Evolutionary conservation across 2,888 invertebrate species (phyloP).

Genomic region (Sarcophaga carnaria): DNA sequence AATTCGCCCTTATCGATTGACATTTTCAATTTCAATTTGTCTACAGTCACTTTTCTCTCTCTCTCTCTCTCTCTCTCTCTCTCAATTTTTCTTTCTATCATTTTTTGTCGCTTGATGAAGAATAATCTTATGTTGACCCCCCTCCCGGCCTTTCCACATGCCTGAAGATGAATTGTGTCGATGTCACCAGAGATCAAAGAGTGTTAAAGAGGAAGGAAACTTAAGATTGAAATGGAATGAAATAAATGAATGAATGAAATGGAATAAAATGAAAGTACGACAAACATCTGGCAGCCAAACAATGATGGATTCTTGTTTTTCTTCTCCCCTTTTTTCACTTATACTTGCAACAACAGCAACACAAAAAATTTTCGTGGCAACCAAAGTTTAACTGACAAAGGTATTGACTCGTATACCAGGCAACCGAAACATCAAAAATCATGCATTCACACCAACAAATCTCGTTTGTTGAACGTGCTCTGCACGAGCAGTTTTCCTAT

Average conservation of each 20-base stretch:
- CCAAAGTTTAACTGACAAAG: slow-evolving; percentile 4
- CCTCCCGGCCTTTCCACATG: not conserved
- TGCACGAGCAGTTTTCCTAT: too few relatives aligned
- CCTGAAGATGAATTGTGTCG: slow-evolving; percentile 23
- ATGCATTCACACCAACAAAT: not conserved
- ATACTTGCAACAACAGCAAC: not conserved
- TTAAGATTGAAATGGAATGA: slow-evolving; percentile 45
- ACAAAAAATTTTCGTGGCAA: not conserved
- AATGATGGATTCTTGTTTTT: not conserved
- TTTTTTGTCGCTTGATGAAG: not conserved
- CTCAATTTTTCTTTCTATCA: not conserved
- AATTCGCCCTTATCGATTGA: slow-evolving; percentile 62
- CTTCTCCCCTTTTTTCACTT: not conserved
- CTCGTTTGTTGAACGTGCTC: not conserved
- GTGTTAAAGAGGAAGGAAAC: slow-evolving; percentile 59
- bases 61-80: not conserved
- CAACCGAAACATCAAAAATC: slow-evolving; percentile 6
- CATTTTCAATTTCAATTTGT: slow-evolving; percentile 64
- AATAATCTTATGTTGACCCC: not conserved
- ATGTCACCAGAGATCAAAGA: slow-evolving; percentile 62
- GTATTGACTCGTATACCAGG: slow-evolving; percentile 50
- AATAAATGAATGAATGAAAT: not conserved
- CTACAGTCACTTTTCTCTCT: slow-evolving; percentile 6
- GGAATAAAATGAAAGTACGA: not conserved
- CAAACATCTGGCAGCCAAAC: slow-evolving; percentile 16